A percentile compares a stretch with the other conserved stretches of the same genome.
Evolutionary conservation across 2,888 invertebrate species (phyloP).

Genomic region (Portevinia maculata): DNA sequence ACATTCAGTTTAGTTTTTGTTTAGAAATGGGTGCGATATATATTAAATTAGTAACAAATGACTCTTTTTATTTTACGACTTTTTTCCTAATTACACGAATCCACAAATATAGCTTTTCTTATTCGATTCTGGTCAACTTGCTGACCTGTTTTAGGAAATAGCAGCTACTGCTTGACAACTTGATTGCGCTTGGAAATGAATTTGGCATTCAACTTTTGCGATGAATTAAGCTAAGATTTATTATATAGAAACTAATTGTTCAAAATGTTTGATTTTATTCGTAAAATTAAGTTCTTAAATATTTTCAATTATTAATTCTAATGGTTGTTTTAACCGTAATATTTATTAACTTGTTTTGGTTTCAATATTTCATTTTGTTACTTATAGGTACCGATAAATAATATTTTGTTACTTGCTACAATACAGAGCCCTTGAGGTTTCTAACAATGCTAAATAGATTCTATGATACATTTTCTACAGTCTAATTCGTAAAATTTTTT

Average conservation of each 20-base stretch:
- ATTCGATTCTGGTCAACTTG: conserved; percentile 31
- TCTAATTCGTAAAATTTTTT: conserved; percentile 56
- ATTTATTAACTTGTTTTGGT: conserved; percentile 45
- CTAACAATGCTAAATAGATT: conserved; percentile 69
- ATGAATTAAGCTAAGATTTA: conserved; percentile 26
- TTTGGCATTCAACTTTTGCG: not conserved
- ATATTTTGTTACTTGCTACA: conserved; percentile 54
- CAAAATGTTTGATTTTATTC: conserved; percentile 72
- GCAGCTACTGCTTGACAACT: conserved; percentile 1
- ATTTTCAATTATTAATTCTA: conserved; percentile 58
- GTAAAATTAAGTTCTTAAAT: conserved; percentile 71
- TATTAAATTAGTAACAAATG: conserved; percentile 37
- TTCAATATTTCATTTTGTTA: conserved; percentile 50
- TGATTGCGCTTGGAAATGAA: not conserved
- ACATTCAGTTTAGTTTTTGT: too few species aligned
- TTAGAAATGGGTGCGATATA: conserved; percentile 43
- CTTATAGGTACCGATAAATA: conserved; percentile 53
- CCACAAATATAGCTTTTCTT: conserved; percentile 16
- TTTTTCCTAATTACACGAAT: conserved; percentile 30
- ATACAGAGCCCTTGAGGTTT: conserved; percentile 66
- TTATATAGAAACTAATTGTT: conserved; percentile 51
- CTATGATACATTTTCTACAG: conserved; percentile 72
- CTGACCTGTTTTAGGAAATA: conserved; percentile 7
- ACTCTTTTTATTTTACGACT: conserved; percentile 21
- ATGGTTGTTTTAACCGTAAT: conserved; percentile 36